Percentiles rank a stretch among this genome's conserved stretches.
Conservation (phyloP, 2,113 vertebrate genomes). For the Bubalus kerabau region DNA sequence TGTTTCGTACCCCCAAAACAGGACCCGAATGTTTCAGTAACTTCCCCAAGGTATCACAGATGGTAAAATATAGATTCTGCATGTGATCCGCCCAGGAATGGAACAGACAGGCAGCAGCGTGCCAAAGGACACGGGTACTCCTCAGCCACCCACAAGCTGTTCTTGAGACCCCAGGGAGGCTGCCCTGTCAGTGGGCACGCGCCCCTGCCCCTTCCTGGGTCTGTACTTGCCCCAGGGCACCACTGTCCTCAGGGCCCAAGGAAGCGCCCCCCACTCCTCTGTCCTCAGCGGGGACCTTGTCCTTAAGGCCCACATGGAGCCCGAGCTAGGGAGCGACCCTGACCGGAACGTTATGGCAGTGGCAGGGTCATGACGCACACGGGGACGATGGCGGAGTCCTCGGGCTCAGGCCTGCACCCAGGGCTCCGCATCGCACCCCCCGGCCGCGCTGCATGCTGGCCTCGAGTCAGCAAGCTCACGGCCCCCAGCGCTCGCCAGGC, state of each 20-base stretch:
- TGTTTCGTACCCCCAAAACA: neutral
- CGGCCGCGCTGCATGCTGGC: no score
- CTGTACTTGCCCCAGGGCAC: neutral
- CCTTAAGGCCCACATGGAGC: neutral
- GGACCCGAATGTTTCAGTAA: neutral
- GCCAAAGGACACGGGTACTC: neutral
- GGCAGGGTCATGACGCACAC: neutral
- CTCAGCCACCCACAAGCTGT: neutral
- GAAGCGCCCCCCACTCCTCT: no score
- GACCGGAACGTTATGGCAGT: rapidly evolving
- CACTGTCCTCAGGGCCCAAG: neutral
- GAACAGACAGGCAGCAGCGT: rapidly evolving
- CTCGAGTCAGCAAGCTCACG: neutral
- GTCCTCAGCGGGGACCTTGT: neutral
- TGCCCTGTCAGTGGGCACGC: rapidly evolving
- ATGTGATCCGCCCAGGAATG: neutral
- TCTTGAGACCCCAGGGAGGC: neutral
- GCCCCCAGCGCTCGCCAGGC: rapidly evolving
- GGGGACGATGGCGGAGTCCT: no score
- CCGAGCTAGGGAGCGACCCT: neutral
- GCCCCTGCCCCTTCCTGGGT: neutral
- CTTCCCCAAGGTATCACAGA: neutral
- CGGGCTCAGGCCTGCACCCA: neutral
- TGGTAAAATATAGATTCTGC: neutral
- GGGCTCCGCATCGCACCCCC: rapidly evolving